Conservation (phyloP, 2,888 invertebrate species). For the Stegophylla sp. region DNA sequence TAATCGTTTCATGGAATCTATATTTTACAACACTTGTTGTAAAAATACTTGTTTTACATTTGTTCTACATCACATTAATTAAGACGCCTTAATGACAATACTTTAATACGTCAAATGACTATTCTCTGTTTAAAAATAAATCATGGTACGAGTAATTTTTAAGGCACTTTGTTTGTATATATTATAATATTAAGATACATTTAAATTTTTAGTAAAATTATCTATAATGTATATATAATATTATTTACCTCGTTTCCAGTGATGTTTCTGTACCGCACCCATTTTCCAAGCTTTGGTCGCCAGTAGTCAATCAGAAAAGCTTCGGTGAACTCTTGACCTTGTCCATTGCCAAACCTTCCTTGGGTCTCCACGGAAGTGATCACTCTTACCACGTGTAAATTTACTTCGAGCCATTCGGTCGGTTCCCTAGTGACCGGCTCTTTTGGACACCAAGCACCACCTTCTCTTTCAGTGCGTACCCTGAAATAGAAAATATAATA, state of each 20-base stretch:
- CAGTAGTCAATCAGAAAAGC: constrained; percentile 84
- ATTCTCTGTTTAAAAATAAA: too few species aligned
- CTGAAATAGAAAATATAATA: constrained; percentile 67
- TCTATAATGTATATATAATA: neutral
- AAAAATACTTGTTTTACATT: too few species aligned
- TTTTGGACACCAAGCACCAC: constrained; percentile 94
- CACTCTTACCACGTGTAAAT: constrained; percentile 79
- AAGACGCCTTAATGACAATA: too few species aligned
- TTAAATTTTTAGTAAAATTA: neutral
- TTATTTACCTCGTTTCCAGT: constrained; percentile 79
- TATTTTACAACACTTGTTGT: too few species aligned
- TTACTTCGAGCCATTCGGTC: constrained; percentile 80
- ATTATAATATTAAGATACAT: too few species aligned
- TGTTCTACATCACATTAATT: too few species aligned
- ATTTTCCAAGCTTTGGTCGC: constrained; percentile 79
- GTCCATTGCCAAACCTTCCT: constrained; percentile 90
- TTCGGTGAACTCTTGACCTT: constrained; percentile 87
- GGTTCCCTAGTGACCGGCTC: constrained; percentile 79
- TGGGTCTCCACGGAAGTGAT: constrained; percentile 83
- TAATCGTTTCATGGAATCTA: too few species aligned
- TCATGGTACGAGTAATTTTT: too few species aligned
- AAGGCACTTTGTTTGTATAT: too few species aligned
- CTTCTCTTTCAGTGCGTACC: constrained; percentile 79
- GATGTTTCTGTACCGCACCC: constrained; percentile 80
- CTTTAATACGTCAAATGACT: too few species aligned